Base-by-base conservation (phyloP, 1,140 invertebrate species). In the Drosophila ercepeae region DNA sequence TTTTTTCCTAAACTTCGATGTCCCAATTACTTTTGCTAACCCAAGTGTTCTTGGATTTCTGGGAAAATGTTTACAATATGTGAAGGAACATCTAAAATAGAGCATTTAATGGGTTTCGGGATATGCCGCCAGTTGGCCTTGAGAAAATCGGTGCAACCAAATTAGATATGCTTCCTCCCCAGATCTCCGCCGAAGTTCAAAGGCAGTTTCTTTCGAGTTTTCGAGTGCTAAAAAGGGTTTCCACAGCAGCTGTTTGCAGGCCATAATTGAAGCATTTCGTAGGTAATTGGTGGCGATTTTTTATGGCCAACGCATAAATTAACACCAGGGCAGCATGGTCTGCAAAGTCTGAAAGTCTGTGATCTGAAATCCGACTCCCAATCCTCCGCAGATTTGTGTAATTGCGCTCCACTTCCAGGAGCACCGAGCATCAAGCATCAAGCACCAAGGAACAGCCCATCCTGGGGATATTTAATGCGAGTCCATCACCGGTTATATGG, bases 201-300 rank as follows among this genome's bases (percentile, higher is more conserved):
- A 42, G 63, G 39, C 19, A 60, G 11, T 19, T 36, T 23, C 39
- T 14, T 7, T 5, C 36, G 49, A 49, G 54, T 49, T 57, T 27
- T 52, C 19, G 1, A 61, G 76, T 76, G 81, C 82, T 86, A 86
- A 86, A 86, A 86, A 88, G 81, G 82, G 73, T 88, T 88, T 70
- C 52, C 70, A 57, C 74, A 67, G 78, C 79, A 86, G 82, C 77
- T 88, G 82, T 82, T 88, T 69, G 81, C 78, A 64, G 77, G 32
- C 82, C 74, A 88, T 86, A 86, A 86, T 86, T 86, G 82, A 86
- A 77, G 82, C 70, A 86, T 88, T 82, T 76, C 82, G 46, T 63
- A 19, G 69, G 82, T 86, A 86, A 86, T 86, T 88, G 82, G 73
- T 67, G 73, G 77, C 61, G 76, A 86, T 86, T 86, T 88, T 81